Conservation (phyloP, 2,888 invertebrate genomes). For the Portevinia maculata region DNA sequence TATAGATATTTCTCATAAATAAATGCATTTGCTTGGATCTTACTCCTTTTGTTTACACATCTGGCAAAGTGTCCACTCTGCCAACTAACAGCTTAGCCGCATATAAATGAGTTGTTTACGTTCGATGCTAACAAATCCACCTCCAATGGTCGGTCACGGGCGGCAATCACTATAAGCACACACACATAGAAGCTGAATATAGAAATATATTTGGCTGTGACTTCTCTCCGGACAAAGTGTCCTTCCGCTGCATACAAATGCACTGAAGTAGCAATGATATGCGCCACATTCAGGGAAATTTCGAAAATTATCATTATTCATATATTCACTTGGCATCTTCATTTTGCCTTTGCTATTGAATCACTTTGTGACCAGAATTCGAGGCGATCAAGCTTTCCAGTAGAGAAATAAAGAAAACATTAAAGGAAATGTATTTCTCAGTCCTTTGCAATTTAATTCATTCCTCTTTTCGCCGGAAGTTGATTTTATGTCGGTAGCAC, state of each 20-base stretch:
- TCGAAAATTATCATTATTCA: constrained; percentile 53
- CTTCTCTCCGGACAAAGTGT: constrained; percentile 24
- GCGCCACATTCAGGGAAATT: constrained; percentile 48
- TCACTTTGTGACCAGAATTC: constrained; percentile 18
- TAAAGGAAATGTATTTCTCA: no score
- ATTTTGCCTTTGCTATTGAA: constrained; percentile 20
- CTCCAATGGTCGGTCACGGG: constrained; percentile 2
- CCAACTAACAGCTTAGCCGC: constrained; percentile 62
- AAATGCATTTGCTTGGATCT: constrained; percentile 58
- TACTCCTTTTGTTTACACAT: constrained; percentile 62
- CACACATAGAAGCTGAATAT: not conserved
- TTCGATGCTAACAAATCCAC: constrained; percentile 49
- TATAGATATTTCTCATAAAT: constrained; percentile 53
- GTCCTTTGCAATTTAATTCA: no score
- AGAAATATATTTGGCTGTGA: constrained; percentile 23
- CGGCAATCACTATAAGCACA: not conserved
- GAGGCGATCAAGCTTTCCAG: constrained; percentile 4
- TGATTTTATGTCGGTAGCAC: no score
- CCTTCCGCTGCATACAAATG: constrained; percentile 59
- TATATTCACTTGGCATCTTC: constrained; percentile 51
- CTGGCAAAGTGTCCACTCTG: constrained; percentile 63
- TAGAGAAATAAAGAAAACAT: not conserved
- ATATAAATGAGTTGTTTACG: constrained; percentile 68
- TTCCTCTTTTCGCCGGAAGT: no score
- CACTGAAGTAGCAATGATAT: constrained; percentile 50